Evolutionary conservation across 2,888 invertebrate species (phyloP).

Genomic region (Serrognathus titanus): DNA sequence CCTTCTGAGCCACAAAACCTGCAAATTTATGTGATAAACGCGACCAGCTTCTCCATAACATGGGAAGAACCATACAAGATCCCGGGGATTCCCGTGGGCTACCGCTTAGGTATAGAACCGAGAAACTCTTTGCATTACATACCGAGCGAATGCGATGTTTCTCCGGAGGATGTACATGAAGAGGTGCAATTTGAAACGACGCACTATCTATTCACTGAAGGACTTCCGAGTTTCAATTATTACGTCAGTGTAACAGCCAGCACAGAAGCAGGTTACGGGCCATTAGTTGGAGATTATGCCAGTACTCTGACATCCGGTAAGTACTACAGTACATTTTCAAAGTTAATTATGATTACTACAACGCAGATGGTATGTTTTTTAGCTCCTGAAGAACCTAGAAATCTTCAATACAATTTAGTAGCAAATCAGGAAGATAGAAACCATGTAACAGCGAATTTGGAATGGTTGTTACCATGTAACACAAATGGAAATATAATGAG

Average conservation of each 20-base stretch:
- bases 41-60: conserved; percentile 18
- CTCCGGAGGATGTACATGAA: neutral
- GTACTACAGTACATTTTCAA: neutral
- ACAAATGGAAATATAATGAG: conserved; percentile 29
- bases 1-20: conserved; percentile 21
- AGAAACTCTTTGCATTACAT: conserved; percentile 17
- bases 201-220: neutral
- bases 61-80: conserved; percentile 27
- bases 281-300: neutral
- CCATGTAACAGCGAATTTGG: conserved; percentile 16
- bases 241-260: conserved; percentile 8
- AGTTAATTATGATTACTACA: neutral
- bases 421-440: conserved; percentile 10
- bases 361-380: conserved; percentile 7
- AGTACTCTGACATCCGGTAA: conserved; percentile 6
- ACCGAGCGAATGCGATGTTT: conserved; percentile 10
- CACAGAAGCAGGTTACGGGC: conserved; percentile 5
- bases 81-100: conserved; percentile 22
- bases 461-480: conserved; percentile 31
- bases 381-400: conserved; percentile 23
- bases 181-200: neutral
- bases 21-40: conserved; percentile 1
- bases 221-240: conserved; percentile 15
- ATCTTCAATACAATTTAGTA: conserved; percentile 12
- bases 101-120: conserved; percentile 17